Evolutionary conservation across 2,888 invertebrate species (phyloP), one percentile per base, ranked within the genome.

Genomic region (Drosophila percnosoma): DNA sequence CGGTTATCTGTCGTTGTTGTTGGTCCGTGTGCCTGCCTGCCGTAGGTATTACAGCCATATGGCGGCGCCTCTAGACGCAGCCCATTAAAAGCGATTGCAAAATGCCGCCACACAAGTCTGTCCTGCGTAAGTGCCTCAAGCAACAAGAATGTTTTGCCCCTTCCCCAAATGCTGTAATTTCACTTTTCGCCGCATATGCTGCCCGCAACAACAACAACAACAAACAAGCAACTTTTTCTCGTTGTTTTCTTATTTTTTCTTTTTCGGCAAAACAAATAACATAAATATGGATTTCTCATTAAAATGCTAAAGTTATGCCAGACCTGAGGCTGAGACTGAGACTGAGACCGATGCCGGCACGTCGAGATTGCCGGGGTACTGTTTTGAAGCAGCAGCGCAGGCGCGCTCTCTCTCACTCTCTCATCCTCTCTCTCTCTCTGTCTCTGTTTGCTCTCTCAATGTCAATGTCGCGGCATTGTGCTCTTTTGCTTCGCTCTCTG

Each of bases 201-300:
- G 82, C 73, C 75, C 68, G 67, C 63, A 73, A 66, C 62, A 73
- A 66, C 64, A 67, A 61, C 61, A 31, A 31, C 31, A 67, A 58
- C 53, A 40, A 62, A 33, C 29, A 65, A 63, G 60, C 57, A 65
- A 55, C 33, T 67, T 68, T 52, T 63, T n/a, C 57, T 11, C 53
- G 31, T 60, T 69, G 53, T 77, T 77, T 63, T 54, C 57, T 67
- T 67, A 53, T 34, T 55, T 65, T 49, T 71, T 58, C 42, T 60
- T 71, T 82, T 87, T 85, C 73, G 65, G 75, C 84, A 84, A 89
- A 87, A 87, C 89, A 87, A 87, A 89, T 85, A 87, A 84, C 85
- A 80, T 85, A 83, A 90, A 87, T 89, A 90, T 90, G 87, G 90
- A 90, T 90, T 90, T 90, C 81, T 87, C 90, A 90, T 90, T 87